Percentiles rank a stretch among this genome's conserved stretches.
phyloP scores from a whole-genome alignment of 2,113 vertebrate genomes.

The Accipiter virgatus region DNA sequence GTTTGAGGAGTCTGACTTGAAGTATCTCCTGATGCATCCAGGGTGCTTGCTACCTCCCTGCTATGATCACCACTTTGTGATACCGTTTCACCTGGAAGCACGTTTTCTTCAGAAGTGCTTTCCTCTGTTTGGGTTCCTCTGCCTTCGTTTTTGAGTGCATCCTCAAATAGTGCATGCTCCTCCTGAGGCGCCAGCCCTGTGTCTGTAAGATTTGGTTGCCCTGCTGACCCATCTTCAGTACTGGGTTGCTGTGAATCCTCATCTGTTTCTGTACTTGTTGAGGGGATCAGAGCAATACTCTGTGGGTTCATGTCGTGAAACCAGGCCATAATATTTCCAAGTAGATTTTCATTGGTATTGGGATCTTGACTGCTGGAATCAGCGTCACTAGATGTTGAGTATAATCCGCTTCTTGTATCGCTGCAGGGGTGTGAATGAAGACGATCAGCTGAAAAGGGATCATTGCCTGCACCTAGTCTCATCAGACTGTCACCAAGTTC shows the following conservation, averaged over 20 bases:
- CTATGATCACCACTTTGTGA: slow-evolving; percentile 50
- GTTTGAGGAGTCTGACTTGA: slow-evolving; percentile 81
- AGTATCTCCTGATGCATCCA: slow-evolving; percentile 72
- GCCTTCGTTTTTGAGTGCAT: slow-evolving; percentile 73
- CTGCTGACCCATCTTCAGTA: slow-evolving; percentile 55
- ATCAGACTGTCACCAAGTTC: slow-evolving; percentile 89
- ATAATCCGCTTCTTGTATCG: slow-evolving; percentile 71
- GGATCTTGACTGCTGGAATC: slow-evolving; percentile 78
- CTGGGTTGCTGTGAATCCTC: slow-evolving; percentile 64
- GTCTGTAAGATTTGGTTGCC: slow-evolving; percentile 8
- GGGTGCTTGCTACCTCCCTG: slow-evolving; percentile 43
- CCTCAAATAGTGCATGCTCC: slow-evolving; percentile 71
- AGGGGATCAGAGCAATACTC: slow-evolving; percentile 89
- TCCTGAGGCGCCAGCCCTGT: slow-evolving; percentile 60
- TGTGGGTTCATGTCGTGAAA: slow-evolving; percentile 99
- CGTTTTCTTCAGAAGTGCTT: slow-evolving; percentile 65
- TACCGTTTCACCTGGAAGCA: slow-evolving; percentile 60
- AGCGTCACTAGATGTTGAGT: slow-evolving; percentile 76
- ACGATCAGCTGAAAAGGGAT: slow-evolving; percentile 78
- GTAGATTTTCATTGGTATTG: slow-evolving; percentile 86
- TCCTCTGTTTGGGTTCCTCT: slow-evolving; percentile 83
- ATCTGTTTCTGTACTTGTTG: slow-evolving; percentile 78
- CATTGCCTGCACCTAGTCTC: slow-evolving; percentile 80
- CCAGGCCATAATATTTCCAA: slow-evolving; percentile 99
- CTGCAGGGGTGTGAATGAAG: slow-evolving; percentile 74